These are phyloP conservation scores for Sebastes iracundus DNA, from an alignment of 2,797 vertebrate genomes.

Conservation along the genomic window DNA sequence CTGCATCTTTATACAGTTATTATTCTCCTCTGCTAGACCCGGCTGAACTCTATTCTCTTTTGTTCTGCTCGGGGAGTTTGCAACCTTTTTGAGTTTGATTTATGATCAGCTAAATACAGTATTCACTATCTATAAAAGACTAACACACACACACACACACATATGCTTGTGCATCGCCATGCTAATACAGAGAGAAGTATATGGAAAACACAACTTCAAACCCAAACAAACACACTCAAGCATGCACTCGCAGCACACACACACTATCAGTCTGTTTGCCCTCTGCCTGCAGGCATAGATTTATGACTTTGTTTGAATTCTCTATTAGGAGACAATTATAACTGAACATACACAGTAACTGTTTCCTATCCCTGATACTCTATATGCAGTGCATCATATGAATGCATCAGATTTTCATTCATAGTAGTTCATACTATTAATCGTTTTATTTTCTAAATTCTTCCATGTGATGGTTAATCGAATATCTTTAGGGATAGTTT, in stretches of 20 bases:
- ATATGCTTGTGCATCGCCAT: neutral
- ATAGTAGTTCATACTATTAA: neutral
- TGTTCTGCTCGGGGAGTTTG: slow-evolving; percentile 45
- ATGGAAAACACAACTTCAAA: slow-evolving; percentile 22
- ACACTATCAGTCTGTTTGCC: neutral
- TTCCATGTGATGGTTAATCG: too few species aligned
- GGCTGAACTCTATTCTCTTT: slow-evolving; percentile 33
- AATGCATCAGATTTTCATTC: neutral
- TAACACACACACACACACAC: neutral
- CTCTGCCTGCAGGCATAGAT: neutral
- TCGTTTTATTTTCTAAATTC: too few species aligned
- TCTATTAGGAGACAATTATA: slow-evolving; percentile 6
- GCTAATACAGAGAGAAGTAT: neutral
- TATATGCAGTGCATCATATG: neutral
- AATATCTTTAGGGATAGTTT: too few species aligned
- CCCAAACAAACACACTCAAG: neutral
- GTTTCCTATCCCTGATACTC: neutral
- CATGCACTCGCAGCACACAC: neutral
- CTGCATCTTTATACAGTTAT: slow-evolving; percentile 41
- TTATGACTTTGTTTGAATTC: slow-evolving; percentile 17
- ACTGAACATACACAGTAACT: neutral
- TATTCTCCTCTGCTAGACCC: slow-evolving; percentile 31
- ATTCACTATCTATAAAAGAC: slow-evolving; percentile 10
- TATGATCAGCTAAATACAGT: slow-evolving; percentile 34
- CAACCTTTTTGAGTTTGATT: slow-evolving; percentile 55